phyloP scores from a whole-genome alignment of 1,140 invertebrate genomes.

The Caenorhabditis tropicalis region DNA sequence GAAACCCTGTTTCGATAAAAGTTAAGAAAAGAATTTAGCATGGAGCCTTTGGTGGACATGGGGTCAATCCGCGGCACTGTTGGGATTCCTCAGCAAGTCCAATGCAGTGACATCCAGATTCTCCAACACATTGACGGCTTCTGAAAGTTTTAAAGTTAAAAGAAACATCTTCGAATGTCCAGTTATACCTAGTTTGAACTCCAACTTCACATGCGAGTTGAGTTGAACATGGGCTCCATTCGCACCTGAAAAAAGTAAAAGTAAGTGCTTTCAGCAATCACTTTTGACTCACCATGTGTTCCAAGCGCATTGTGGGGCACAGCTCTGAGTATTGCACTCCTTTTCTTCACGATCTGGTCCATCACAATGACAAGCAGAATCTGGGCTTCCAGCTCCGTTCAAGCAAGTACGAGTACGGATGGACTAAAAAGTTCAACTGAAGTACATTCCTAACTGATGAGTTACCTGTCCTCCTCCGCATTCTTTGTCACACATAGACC shows the following conservation, averaged over 20 bases:
- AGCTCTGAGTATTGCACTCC: constrained; percentile 79
- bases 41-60: constrained; percentile 46
- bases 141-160: background rate
- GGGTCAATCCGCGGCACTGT: constrained; percentile 50
- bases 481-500: constrained; percentile 54
- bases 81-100: constrained; percentile 53
- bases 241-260: background rate
- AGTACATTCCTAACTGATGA: background rate
- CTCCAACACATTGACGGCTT: constrained; percentile 58
- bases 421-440: background rate
- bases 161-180: background rate
- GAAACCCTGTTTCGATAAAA: background rate
- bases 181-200: constrained; percentile 18
- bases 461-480: constrained; percentile 56
- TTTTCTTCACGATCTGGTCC: constrained; percentile 77
- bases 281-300: constrained; percentile 24
- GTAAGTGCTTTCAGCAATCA: background rate
- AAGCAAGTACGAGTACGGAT: constrained; percentile 48
- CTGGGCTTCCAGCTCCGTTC: constrained; percentile 44
- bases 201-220: constrained; percentile 49
- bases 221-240: constrained; percentile 52
- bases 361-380: constrained; percentile 74
- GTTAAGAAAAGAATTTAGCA: constrained; percentile 33
- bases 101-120: constrained; percentile 55
- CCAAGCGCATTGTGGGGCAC: constrained; percentile 67